Evolutionary conservation across 1,140 invertebrate species (phyloP), one percentile per base, ranked within the genome.

Genomic region (Zaprionus vittiger): DNA sequence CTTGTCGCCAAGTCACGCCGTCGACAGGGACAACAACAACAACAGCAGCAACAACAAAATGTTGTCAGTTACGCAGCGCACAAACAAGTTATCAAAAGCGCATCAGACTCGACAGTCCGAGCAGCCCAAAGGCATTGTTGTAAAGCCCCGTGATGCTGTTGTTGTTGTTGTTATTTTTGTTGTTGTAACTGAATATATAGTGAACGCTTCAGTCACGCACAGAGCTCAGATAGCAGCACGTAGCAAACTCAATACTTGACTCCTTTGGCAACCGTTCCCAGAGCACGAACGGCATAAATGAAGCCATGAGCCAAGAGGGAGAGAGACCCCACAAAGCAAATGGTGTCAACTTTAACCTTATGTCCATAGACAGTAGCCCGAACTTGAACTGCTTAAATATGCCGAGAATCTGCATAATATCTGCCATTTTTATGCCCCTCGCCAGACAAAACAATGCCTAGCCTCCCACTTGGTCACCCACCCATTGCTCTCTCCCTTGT

Each of bases 61-160:
- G 59, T 49, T 73, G 60, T 73, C 37, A 49, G 63, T 49, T 64
- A 54, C 56, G 1, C 24, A 56, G 44, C 66, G 76, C 69, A 79
- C 81, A 83, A 87, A 83, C 84, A 87, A 81, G 81, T 84, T 89
- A 84, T 89, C 85, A 89, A 90, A 84, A 90, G 81, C 81, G 85
- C 81, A 89, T 90, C 81, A 84, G 69, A 38, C 63, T 69, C 67
- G 61, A 67, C 80, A 69, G 79, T 81, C 77, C 67, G 57, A 77
- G 55, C 44, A 56, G 57, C 55, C 55, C 28, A 67, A 61, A 71
- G 57, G 38, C 61, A 77, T 65, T 76, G 67, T 69, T 76, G 49
- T 56, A 44, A 28, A 9, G 20, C 24, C 26, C 47, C 52, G 12
- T 56, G 37, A 34, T 31, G 7, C 28, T 31, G 5, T 7, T 73